phyloP scores from a whole-genome alignment of 2,113 vertebrate genomes.

The Capreolus pygargus region DNA sequence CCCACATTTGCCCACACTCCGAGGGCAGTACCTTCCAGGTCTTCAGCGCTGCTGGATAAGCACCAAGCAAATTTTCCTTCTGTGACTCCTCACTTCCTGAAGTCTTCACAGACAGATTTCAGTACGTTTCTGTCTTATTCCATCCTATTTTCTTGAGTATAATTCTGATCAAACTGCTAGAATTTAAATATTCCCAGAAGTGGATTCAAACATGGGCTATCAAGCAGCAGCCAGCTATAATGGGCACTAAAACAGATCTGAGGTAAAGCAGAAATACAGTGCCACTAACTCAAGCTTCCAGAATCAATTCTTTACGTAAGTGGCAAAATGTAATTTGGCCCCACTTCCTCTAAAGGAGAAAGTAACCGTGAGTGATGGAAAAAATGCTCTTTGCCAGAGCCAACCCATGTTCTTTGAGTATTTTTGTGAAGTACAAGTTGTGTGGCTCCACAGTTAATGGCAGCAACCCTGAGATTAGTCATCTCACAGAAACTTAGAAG shows the following conservation, averaged over 20 bases:
- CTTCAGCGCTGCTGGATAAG: neutral
- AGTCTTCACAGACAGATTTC: neutral
- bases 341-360: conserved; percentile 17
- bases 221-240: neutral
- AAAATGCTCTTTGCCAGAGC: neutral
- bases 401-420: neutral
- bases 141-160: neutral
- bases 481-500: neutral
- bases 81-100: neutral
- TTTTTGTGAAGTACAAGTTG: neutral
- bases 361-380: neutral
- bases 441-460: neutral
- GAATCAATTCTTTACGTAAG: neutral
- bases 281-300: neutral
- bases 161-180: neutral
- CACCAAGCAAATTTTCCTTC: neutral
- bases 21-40: neutral
- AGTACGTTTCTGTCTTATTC: neutral
- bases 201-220: neutral
- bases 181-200: neutral
- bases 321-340: neutral
- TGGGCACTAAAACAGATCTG: neutral
- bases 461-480: neutral
- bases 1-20: neutral
- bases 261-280: conserved; percentile 35